Conservation (phyloP, 2,113 vertebrate genomes). For the Triplophysa dalaica region DNA sequence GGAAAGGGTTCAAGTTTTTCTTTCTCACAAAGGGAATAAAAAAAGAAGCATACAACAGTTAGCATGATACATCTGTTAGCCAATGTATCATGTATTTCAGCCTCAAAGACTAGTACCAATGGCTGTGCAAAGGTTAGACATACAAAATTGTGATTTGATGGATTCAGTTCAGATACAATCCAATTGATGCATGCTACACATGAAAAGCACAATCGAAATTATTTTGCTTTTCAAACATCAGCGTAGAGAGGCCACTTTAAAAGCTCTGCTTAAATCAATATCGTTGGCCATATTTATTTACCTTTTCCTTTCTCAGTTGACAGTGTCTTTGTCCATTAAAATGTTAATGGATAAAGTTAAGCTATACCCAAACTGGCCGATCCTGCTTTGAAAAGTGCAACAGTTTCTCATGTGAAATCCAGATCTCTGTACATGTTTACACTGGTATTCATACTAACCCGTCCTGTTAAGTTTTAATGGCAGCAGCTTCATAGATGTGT, state of each 20-base stretch:
- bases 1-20: conserved; percentile 50
- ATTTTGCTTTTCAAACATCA: conserved; percentile 16
- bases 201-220: conserved; percentile 15
- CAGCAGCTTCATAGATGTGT: conserved; percentile 27
- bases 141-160: conserved; percentile 17
- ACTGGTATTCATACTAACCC: conserved; percentile 48
- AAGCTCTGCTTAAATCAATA: conserved; percentile 14
- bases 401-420: conserved; percentile 33
- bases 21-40: conserved; percentile 6
- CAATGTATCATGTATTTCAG: conserved; percentile 6
- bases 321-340: conserved; percentile 23
- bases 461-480: conserved; percentile 42
- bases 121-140: conserved; percentile 23
- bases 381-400: conserved; percentile 38
- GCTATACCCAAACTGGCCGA: conserved; percentile 25
- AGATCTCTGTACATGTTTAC: conserved; percentile 47
- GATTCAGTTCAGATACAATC: conserved; percentile 35
- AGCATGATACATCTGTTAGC: conserved; percentile 9
- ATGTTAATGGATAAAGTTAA: conserved; percentile 29
- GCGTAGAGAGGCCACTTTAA: conserved; percentile 17
- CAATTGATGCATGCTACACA: conserved; percentile 14
- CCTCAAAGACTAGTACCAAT: conserved; percentile 18
- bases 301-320: background rate
- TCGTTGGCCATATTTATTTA: background rate
- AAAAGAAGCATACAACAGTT: conserved; percentile 28